A percentile compares a stretch with the other conserved stretches of the same genome.
Evolutionary conservation across 2,888 invertebrate species (phyloP).

Genomic region (Pollenia labialis): DNA sequence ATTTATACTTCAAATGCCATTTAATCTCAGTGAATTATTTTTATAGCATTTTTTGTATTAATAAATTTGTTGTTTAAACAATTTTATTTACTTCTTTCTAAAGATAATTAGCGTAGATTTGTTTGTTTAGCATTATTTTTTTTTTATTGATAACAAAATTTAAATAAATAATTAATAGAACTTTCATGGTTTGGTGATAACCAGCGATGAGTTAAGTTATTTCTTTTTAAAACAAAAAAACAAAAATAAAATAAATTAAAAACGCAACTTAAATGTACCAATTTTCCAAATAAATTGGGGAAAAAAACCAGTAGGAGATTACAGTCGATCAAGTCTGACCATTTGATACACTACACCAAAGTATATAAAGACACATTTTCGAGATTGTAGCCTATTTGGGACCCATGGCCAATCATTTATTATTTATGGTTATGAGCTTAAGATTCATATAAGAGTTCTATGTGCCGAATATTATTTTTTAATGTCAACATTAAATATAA

Average conservation of each 20-base stretch:
- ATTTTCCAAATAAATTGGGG: not conserved
- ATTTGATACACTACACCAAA: too few relatives aligned
- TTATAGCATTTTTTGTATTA: not conserved
- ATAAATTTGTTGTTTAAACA: constrained; percentile 3
- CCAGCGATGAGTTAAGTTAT: not conserved
- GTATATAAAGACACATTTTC: too few relatives aligned
- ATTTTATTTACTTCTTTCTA: constrained; percentile 29
- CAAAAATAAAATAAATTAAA: not conserved
- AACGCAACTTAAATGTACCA: not conserved
- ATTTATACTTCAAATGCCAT: not conserved
- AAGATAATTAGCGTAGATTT: constrained; percentile 39
- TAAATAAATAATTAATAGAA: constrained; percentile 40
- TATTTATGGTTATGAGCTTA: too few relatives aligned
- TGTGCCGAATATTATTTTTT: too few relatives aligned
- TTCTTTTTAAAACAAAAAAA: not conserved
- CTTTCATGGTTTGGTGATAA: not conserved
- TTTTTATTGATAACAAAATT: constrained; percentile 24
- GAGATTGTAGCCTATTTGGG: too few relatives aligned
- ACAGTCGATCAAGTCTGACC: too few relatives aligned
- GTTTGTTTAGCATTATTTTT: constrained; percentile 27
- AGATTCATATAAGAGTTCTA: too few relatives aligned
- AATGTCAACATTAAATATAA: too few relatives aligned
- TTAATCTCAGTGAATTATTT: not conserved
- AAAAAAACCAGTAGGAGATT: not conserved
- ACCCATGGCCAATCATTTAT: too few relatives aligned